Evolutionary conservation across 2,113 vertebrate species (phyloP), one percentile per base, ranked within the genome.

Genomic region (Steatornis caripensis): DNA sequence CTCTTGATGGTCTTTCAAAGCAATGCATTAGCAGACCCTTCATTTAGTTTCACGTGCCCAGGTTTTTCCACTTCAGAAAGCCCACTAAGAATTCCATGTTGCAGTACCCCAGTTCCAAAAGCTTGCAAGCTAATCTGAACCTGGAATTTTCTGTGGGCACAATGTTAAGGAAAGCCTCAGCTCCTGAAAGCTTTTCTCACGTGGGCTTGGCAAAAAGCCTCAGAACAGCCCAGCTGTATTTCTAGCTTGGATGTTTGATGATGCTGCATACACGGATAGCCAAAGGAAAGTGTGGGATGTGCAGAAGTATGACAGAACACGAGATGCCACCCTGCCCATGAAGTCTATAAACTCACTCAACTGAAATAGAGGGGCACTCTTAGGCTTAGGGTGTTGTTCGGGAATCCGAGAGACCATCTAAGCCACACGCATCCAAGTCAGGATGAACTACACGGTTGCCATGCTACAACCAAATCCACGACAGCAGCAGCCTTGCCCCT

Each of bases 251-350:
- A 43, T 26, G 57, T 43, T 22, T 32, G 57, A n/a, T 61, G 5
- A 5, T 1, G 5, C 41, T 46, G n/a, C 37, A 22, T 0, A 10
- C 0, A 4, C 17, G 0, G 0, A 1, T 1, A 55, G 64, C 49
- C 69, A 30, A 53, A 75, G 41, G 36, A 37, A 53, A 32, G 21
- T 1, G 11, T 15, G 46, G 1, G 5, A 19, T 11, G 34, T 45
- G 30, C 51, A 32, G 29, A 61, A 71, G 27, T 27, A 39, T 0
- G 1, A 23, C 11, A 34, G 36, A 66, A 23, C 8, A 23, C 34
- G 37, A 68, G 53, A 5, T 18, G 22, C n/a, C 55, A 53, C 24
- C 29, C 61, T n/a, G 4, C n/a, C 41, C 23, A 19, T 5, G 12
- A 61, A 11, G 61, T 20, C 48, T 32, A 2, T 43, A 61, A 62